phyloP scores from a whole-genome alignment of 2,888 invertebrate genomes.

The Stegana nigrithorax region DNA sequence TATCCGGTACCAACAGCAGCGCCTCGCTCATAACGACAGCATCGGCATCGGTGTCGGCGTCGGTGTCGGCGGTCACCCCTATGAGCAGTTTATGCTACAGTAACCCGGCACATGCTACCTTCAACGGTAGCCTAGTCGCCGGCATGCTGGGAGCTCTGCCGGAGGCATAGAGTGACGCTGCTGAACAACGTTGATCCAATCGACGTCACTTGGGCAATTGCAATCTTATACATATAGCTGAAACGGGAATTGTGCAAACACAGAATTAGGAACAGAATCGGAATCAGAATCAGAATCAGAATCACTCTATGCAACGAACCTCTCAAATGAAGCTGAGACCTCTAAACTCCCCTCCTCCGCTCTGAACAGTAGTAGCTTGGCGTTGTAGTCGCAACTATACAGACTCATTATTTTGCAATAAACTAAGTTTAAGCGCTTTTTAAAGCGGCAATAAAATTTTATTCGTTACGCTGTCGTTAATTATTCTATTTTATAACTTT shows the following conservation, averaged over 20 bases:
- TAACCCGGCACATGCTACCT: slow-evolving; percentile 32
- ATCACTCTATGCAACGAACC: neutral
- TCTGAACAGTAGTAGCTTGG: neutral
- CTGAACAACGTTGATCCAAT: neutral
- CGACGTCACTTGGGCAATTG: neutral
- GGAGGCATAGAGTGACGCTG: slow-evolving; percentile 24
- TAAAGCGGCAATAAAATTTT: slow-evolving; percentile 52
- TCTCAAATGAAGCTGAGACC: too few relatives aligned
- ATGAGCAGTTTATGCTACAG: slow-evolving; percentile 70
- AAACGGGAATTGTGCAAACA: slow-evolving; percentile 13
- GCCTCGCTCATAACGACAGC: slow-evolving; percentile 71
- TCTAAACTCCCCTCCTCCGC: slow-evolving; percentile 14
- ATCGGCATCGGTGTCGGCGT: slow-evolving; percentile 47
- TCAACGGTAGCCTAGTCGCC: neutral
- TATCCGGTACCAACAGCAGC: slow-evolving; percentile 34
- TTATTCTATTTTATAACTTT: slow-evolving; percentile 56
- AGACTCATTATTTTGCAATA: slow-evolving; percentile 63
- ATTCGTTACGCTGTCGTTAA: slow-evolving; percentile 53
- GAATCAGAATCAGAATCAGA: neutral
- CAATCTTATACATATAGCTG: neutral
- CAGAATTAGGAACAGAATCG: neutral
- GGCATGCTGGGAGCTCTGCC: slow-evolving; percentile 6
- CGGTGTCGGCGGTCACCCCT: slow-evolving; percentile 69
- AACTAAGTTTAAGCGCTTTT: slow-evolving; percentile 53
- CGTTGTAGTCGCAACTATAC: slow-evolving; percentile 36